Conservation (phyloP, 2,113 vertebrate species). For the Marmota flaviventris region DNA sequence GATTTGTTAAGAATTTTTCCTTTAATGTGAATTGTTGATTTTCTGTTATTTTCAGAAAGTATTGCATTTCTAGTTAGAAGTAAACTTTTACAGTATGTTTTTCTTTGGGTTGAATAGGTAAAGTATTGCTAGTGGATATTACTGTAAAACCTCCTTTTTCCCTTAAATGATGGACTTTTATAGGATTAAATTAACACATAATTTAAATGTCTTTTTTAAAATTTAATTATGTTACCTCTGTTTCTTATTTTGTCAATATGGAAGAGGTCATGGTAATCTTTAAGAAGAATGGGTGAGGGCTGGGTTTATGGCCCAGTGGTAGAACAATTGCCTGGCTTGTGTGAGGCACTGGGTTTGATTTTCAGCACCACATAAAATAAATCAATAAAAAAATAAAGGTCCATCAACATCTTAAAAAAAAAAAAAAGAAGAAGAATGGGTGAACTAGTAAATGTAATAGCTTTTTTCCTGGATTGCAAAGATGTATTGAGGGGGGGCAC, state of each 20-base stretch:
- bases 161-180: background rate
- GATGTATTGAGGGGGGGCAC: background rate
- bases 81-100: constrained; percentile 22
- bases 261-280: background rate
- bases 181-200: background rate
- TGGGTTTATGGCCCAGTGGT: too few species aligned
- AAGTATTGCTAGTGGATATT: constrained; percentile 8
- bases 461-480: background rate
- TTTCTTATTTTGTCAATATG: constrained; percentile 12
- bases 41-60: constrained; percentile 9
- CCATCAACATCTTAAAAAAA: too few species aligned
- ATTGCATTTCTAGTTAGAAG: background rate
- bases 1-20: background rate
- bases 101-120: background rate
- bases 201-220: background rate
- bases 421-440: too few species aligned
- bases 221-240: background rate
- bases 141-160: background rate
- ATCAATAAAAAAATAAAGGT: too few species aligned
- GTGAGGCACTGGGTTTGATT: too few species aligned
- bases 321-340: too few species aligned
- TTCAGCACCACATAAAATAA: too few species aligned
- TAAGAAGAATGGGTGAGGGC: background rate
- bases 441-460: background rate
- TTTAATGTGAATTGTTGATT: constrained; percentile 5